Conservation (phyloP, 2,888 invertebrate species). For the Chesias legatella region DNA sequence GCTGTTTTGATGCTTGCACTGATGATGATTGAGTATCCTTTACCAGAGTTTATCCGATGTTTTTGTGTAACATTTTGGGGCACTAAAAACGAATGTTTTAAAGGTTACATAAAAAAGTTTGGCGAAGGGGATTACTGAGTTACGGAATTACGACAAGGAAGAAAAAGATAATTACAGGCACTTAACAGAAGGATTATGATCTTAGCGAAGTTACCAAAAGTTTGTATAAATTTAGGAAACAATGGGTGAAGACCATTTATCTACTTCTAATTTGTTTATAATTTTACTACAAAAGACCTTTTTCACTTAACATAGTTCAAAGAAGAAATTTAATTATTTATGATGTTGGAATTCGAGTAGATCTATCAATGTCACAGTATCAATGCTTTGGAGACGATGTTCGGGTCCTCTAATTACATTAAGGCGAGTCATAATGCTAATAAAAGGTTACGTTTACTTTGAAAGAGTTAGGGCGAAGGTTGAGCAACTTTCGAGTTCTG, state of each 20-base stretch:
- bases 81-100: constrained; percentile 13
- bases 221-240: constrained; percentile 22
- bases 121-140: constrained; percentile 1
- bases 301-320: constrained; percentile 35
- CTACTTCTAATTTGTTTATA: constrained; percentile 43
- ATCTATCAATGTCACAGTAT: constrained; percentile 45
- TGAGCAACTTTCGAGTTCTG: constrained; percentile 6
- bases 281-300: constrained; percentile 36
- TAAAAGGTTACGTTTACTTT: constrained; percentile 16
- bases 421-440: constrained; percentile 15
- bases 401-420: constrained; percentile 14
- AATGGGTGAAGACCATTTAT: constrained; percentile 11
- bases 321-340: constrained; percentile 55
- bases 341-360: constrained; percentile 36
- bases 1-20: no score
- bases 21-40: no score
- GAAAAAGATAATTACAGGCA: no score
- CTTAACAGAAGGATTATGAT: constrained; percentile 8
- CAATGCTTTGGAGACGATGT: constrained; percentile 9
- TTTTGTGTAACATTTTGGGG: background rate
- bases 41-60: constrained; percentile 1
- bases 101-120: no score
- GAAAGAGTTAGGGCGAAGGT: constrained; percentile 7
- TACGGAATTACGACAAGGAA: background rate
- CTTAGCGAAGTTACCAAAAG: constrained; percentile 14